Evolutionary conservation across 2,888 invertebrate species (phyloP), one percentile per base, ranked within the genome.

Genomic region (Biston stratarius): DNA sequence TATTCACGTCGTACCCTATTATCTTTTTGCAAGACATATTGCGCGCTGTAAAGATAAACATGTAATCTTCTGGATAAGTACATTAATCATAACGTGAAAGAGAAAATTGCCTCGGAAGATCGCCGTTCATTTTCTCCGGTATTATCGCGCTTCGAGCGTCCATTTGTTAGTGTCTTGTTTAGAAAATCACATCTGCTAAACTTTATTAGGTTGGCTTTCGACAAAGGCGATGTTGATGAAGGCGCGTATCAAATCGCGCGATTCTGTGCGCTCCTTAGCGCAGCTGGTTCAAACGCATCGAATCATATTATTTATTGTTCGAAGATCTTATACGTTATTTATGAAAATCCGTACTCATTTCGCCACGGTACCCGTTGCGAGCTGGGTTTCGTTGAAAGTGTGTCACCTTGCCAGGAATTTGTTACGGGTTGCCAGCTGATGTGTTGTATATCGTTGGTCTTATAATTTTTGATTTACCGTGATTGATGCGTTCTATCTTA

Each of bases 181-280:
- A 89, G 89, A 89, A 91, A 88, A 91, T 91, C 92, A 91, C 92
- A 92, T 94, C 93, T 93, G 92, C 90, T 89, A 85, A 92, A 90
- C 85, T 92, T 91, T 92, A 92, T 90, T 90, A 91, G 89, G 83
- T 82, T 83, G 86, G 81, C 88, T 91, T 92, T 92, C 89, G 88
- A 92, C 89, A 92, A 91, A 91, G 83, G 84, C 84, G 74, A 83
- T 81, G 85, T 88, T 90, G 92, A 93, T 91, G 91, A 91, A 92
- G 89, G 92, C 90, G 92, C 93, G 92, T 92, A 91, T 89, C 94
- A 88, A 94, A 94, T 94, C 87, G 91, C 73, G 74, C 86, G 85
- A 91, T 91, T 91, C 88, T 87, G 79, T 80, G 79, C 84, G 89
- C 90, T 91, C 89, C 93, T 93, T 91, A 90, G 79, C 86, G 85